A percentile compares a stretch with the other conserved stretches of the same genome.
These are phyloP conservation scores for Heliconius eleuchia DNA, from an alignment of 1,140 invertebrate genomes.

Conservation along the genomic window DNA sequence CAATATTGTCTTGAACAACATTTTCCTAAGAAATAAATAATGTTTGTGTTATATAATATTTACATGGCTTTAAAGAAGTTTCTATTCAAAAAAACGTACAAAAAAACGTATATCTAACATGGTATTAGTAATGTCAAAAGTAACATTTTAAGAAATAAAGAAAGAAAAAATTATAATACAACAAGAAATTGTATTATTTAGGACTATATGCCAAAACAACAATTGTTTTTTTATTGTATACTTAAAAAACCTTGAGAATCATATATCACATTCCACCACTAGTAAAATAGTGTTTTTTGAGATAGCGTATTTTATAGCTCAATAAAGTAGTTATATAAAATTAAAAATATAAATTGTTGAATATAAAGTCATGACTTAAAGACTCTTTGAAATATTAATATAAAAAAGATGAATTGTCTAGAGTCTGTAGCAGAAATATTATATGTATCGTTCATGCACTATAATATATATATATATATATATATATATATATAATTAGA, in stretches of 20 bases:
- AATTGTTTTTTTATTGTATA: no score
- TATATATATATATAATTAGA: neutral
- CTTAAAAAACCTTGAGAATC: no score
- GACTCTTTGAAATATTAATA: neutral
- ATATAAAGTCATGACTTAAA: neutral
- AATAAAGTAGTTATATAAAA: neutral
- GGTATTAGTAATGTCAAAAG: neutral
- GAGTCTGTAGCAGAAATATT: neutral
- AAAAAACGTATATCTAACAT: neutral
- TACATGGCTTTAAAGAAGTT: neutral
- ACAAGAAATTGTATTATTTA: neutral
- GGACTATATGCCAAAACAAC: no score
- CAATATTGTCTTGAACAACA: conserved; percentile 46
- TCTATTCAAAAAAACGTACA: neutral
- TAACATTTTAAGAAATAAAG: neutral
- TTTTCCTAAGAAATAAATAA: conserved; percentile 44
- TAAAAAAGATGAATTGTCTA: neutral
- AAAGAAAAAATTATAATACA: neutral
- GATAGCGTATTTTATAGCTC: no score
- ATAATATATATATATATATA: neutral
- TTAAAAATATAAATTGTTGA: neutral
- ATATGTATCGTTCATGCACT: neutral
- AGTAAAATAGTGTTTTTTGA: no score
- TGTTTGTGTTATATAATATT: neutral
- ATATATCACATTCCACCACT: no score